Evolutionary conservation across 2,113 vertebrate species (phyloP).

Genomic region (Oryctolagus cuniculus): DNA sequence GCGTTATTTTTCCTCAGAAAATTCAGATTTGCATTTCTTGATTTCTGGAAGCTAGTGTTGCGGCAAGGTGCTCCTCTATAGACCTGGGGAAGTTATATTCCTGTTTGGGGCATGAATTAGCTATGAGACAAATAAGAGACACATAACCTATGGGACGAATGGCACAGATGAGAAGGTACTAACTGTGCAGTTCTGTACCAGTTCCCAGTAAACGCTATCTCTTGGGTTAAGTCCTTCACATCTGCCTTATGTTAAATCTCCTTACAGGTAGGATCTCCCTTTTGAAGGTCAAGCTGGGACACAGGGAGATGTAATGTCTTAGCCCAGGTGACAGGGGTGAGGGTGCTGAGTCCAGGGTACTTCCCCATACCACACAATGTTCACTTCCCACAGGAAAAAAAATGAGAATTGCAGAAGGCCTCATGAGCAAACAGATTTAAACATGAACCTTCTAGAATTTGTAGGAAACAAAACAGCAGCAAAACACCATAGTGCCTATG

Average conservation of each 20-base stretch:
- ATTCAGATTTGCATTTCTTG: neutral
- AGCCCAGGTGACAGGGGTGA: neutral
- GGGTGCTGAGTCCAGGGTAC: neutral
- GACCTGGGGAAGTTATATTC: neutral
- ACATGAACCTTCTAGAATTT: constrained; percentile 5
- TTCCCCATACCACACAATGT: rapidly evolving
- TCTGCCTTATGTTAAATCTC: neutral
- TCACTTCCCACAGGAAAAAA: neutral
- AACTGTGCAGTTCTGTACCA: neutral
- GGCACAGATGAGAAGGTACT: neutral
- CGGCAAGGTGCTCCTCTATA: neutral
- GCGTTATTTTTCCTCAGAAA: neutral
- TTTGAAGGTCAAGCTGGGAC: neutral
- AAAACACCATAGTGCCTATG: neutral
- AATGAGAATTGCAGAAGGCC: neutral
- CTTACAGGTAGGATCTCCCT: neutral
- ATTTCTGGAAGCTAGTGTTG: neutral
- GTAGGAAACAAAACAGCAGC: neutral
- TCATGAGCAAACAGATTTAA: neutral
- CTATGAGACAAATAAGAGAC: neutral
- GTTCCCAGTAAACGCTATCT: neutral
- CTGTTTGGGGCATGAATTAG: neutral
- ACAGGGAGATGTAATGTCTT: neutral
- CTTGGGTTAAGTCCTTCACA: neutral
- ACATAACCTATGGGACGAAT: neutral